phyloP scores from a whole-genome alignment of 1,140 invertebrate genomes.

The Xylocopa sonorina region DNA sequence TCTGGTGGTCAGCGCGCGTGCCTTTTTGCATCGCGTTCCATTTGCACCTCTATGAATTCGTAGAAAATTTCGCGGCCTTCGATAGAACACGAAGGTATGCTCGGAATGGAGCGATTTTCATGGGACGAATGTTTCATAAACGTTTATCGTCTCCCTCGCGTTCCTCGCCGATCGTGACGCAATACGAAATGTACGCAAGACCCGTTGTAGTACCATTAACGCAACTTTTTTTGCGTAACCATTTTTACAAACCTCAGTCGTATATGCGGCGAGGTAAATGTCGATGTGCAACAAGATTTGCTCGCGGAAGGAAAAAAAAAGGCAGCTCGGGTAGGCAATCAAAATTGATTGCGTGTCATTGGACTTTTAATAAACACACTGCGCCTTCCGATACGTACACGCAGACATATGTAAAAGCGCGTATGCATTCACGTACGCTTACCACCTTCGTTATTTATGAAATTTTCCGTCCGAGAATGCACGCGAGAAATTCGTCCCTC shows the following conservation, averaged over 20 bases:
- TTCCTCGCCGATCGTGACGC: constrained; percentile 20
- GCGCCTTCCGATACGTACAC: neutral
- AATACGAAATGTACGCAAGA: constrained; percentile 28
- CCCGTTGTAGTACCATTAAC: neutral
- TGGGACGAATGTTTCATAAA: constrained; percentile 19
- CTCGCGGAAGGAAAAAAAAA: neutral
- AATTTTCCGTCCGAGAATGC: constrained; percentile 29
- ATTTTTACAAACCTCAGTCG: constrained; percentile 11
- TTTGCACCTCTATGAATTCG: neutral
- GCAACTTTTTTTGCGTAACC: constrained; percentile 26
- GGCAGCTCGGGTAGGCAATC: neutral
- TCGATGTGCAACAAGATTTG: neutral
- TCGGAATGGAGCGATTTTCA: neutral
- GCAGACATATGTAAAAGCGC: too few species aligned
- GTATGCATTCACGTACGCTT: too few species aligned
- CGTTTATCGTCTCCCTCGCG: constrained; percentile 18
- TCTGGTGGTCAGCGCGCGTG: neutral
- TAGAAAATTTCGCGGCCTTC: neutral
- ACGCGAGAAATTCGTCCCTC: constrained; percentile 19
- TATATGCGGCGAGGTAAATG: neutral
- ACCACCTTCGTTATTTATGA: constrained; percentile 6
- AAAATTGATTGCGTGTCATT: constrained; percentile 42
- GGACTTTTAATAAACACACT: constrained; percentile 26
- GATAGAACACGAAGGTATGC: neutral
- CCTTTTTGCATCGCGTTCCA: neutral